These are phyloP conservation scores for Lycocerus yunnanus DNA, from an alignment of 2,888 invertebrate species.

Conservation along the genomic window DNA sequence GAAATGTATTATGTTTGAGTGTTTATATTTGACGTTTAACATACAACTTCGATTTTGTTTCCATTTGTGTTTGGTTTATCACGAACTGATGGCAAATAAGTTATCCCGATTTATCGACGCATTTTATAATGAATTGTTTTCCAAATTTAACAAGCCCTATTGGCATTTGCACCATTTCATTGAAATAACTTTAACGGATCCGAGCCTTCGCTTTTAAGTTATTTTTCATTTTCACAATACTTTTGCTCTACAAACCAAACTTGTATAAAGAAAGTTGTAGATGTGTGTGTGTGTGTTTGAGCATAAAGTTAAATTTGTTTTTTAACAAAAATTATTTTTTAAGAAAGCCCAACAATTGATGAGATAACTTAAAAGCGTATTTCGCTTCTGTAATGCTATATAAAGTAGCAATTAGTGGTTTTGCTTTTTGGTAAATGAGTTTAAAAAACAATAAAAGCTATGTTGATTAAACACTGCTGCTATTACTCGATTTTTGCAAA, in stretches of 20 bases:
- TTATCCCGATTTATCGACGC: constrained; percentile 1
- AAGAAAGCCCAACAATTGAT: neutral
- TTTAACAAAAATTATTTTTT: neutral
- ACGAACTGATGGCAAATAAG: neutral
- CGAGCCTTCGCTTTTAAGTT: neutral
- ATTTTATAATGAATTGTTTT: neutral
- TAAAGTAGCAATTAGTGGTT: too few relatives aligned
- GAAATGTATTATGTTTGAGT: neutral
- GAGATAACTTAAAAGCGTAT: neutral
- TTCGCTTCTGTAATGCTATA: too few relatives aligned
- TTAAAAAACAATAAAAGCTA: too few relatives aligned
- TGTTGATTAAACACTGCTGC: too few relatives aligned
- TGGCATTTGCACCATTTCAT: neutral
- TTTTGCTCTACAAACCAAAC: neutral
- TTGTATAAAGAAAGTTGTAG: neutral
- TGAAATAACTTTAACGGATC: neutral
- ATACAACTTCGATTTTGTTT: neutral
- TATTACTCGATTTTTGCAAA: too few relatives aligned
- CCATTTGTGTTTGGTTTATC: constrained; percentile 1
- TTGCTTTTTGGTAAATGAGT: too few relatives aligned
- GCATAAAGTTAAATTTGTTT: neutral
- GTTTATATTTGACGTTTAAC: constrained; percentile 5
- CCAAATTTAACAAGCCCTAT: neutral
- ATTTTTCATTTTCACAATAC: neutral
- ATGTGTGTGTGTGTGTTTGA: neutral